Evolutionary conservation across 2,888 invertebrate genomes (phyloP).

Genomic region (Parnassius orleans): DNA sequence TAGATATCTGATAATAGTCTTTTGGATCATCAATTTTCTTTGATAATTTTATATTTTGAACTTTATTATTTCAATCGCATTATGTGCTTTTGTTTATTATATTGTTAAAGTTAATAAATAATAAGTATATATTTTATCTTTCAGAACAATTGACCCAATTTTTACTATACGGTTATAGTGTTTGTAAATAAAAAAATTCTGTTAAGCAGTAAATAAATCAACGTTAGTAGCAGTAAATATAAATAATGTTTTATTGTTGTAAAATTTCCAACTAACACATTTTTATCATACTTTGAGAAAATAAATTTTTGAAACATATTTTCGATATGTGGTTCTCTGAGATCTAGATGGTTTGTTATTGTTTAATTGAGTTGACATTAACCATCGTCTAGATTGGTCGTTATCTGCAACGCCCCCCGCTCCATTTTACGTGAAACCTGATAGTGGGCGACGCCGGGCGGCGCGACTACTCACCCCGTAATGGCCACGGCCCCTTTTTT

Average conservation of each 20-base stretch:
- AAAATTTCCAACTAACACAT: too few relatives aligned
- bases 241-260: too few relatives aligned
- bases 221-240: too few relatives aligned
- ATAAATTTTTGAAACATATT: too few relatives aligned
- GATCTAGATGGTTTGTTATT: conserved; percentile 29
- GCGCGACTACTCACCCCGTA: conserved; percentile 68
- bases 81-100: neutral
- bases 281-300: too few relatives aligned
- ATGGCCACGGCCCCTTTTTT: conserved; percentile 78
- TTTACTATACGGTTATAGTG: conserved; percentile 1
- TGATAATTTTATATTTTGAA: conserved; percentile 15
- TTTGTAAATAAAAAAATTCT: too few relatives aligned
- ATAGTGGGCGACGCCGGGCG: conserved; percentile 75
- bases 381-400: conserved; percentile 71
- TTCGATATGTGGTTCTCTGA: neutral
- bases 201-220: too few relatives aligned
- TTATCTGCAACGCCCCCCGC: conserved; percentile 77
- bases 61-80: neutral
- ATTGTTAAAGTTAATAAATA: neutral
- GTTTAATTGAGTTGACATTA: conserved; percentile 65
- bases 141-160: neutral
- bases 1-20: conserved; percentile 18
- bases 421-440: conserved; percentile 79
- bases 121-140: neutral
- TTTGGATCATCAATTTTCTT: conserved; percentile 14